Conservation (phyloP, 1,140 invertebrate species). For the Mycetomoellerius zeteki region DNA sequence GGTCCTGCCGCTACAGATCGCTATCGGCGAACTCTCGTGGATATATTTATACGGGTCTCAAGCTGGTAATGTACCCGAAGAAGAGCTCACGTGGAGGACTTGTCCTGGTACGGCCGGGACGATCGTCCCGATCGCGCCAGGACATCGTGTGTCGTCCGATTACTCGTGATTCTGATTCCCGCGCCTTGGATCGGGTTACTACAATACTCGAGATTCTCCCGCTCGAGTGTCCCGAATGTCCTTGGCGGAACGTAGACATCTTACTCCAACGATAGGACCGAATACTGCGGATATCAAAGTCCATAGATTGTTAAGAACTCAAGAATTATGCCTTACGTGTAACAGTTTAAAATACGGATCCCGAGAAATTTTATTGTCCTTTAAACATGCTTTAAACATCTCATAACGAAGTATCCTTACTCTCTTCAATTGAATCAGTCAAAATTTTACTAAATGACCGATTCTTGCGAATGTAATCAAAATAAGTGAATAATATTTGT, state of each 20-base stretch:
- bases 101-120: slow-evolving; percentile 16
- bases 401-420: not conserved
- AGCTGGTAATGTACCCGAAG: slow-evolving; percentile 81
- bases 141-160: slow-evolving; percentile 60
- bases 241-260: slow-evolving; percentile 67
- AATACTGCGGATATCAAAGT: slow-evolving; percentile 18
- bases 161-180: slow-evolving; percentile 64
- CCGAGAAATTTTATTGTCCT: not conserved
- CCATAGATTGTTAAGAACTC: not conserved
- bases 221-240: slow-evolving; percentile 43
- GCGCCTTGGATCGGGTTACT: slow-evolving; percentile 69
- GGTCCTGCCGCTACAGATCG: slow-evolving; percentile 82
- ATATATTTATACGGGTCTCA: slow-evolving; percentile 82
- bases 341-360: not conserved
- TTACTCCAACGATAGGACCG: slow-evolving; percentile 39
- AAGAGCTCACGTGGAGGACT: slow-evolving; percentile 62
- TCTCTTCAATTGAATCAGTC: not conserved
- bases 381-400: not conserved
- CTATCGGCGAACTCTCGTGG: slow-evolving; percentile 81
- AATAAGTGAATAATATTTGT: too few species aligned
- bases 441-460: not conserved
- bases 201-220: slow-evolving; percentile 50
- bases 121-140: slow-evolving; percentile 4
- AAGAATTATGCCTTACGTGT: not conserved
- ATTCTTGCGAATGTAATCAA: too few species aligned